These are phyloP conservation scores for Acarapis woodi DNA, from an alignment of 1,140 invertebrate genomes.

Conservation along the genomic window DNA sequence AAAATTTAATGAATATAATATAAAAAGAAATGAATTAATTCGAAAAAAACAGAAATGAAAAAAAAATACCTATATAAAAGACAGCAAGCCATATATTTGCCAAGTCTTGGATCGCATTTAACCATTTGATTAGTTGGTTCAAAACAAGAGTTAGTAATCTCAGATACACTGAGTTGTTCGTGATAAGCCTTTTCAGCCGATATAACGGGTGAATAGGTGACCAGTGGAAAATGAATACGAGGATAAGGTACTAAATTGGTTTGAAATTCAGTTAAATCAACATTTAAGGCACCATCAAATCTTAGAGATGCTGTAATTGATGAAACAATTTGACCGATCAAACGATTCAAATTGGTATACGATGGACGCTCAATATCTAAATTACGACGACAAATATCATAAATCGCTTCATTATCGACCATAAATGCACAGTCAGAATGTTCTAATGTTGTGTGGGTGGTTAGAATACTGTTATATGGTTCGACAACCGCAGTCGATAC, in stretches of 20 bases:
- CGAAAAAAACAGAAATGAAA: no score
- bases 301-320: constrained; percentile 31
- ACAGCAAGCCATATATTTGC: constrained; percentile 43
- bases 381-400: constrained; percentile 33
- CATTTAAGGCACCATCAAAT: constrained; percentile 38
- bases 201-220: constrained; percentile 58
- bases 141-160: constrained; percentile 52
- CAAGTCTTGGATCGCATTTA: constrained; percentile 25
- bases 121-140: constrained; percentile 58
- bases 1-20: no score
- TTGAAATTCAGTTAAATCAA: constrained; percentile 35
- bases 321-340: constrained; percentile 26
- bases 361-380: constrained; percentile 29
- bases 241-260: constrained; percentile 38
- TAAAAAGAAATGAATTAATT: no score
- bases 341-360: constrained; percentile 25
- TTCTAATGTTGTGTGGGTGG: constrained; percentile 46
- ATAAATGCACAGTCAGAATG: constrained; percentile 46
- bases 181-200: constrained; percentile 56
- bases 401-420: constrained; percentile 40
- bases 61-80: constrained; percentile 47
- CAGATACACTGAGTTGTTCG: constrained; percentile 39
- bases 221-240: constrained; percentile 30
- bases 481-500: constrained; percentile 45
- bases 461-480: constrained; percentile 54